Evolutionary conservation across 2,888 invertebrate genomes (phyloP), one percentile per base, ranked within the genome.

Genomic region (Glaucopsyche alexis): DNA sequence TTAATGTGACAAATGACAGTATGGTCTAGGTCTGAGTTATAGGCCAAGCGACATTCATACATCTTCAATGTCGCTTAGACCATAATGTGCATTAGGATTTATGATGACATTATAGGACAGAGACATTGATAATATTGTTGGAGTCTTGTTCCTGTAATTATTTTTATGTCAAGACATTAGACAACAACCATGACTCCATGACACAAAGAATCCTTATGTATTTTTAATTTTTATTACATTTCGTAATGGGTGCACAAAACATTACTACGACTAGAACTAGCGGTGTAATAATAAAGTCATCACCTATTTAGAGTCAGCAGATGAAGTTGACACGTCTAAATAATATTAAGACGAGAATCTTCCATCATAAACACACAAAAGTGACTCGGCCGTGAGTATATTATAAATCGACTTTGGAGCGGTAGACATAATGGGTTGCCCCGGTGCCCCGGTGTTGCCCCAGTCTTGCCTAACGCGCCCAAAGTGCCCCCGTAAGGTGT

Each of bases 401-500:
- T 60, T 5, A 47, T 13, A 5, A 38, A 38, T 38, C 60, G 16
- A 38, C 29, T 60, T 38, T 60, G 29, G 19, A n/a, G 16, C 52
- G 3, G 16, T 16, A 52, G 9, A 55, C 55, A 55, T 55, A 55
- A 55, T 55, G 19, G 55, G 55, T 55, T 8, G 52, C 8, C 55
- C 55, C 55, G 19, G 55, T 55, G 42, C 42, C 42, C 42, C 16
- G 16, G 52, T 52, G 52, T 16, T 8, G 52, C 52, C 52, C 52
- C 52, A 4, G 55, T 60, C 19, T 60, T 19, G 55, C 55, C 19
- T 55, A 19, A 55, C 16, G 11, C 29, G 29, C 29, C 60, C 60
- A 29, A 38, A 29, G 60, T 60, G 60, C 60, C 60, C 60, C 60
- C 60, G 60, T 19, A 52, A 85, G 85, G 88, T 82, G 84, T 79